Percentiles rank a stretch among this genome's conserved stretches.
Conservation (phyloP, 2,888 invertebrate species). For the Epistrophella euchroma region DNA sequence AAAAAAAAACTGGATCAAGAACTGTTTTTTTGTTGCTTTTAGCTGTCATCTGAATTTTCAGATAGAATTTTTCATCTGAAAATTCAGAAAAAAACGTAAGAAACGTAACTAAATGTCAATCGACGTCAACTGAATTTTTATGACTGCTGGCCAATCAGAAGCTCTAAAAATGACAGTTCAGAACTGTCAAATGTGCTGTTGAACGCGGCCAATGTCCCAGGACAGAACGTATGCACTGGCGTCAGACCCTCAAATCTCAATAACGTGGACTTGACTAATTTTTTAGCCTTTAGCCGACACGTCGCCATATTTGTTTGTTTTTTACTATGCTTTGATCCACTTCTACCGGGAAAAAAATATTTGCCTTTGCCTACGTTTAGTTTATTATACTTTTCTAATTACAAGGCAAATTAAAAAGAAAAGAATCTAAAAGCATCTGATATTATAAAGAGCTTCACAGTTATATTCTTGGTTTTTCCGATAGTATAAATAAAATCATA, state of each 20-base stretch:
- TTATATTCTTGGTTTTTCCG: constrained; percentile 1
- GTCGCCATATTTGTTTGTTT: constrained; percentile 64
- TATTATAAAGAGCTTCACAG: not conserved
- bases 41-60: no score
- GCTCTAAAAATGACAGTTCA: no score
- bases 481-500: not conserved
- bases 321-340: constrained; percentile 34
- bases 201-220: no score
- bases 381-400: constrained; percentile 19
- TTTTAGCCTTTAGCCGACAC: not conserved
- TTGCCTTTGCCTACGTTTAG: constrained; percentile 55
- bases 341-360: constrained; percentile 67
- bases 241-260: not conserved
- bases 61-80: no score
- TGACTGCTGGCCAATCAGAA: no score
- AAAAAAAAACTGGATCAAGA: no score
- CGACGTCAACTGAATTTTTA: no score
- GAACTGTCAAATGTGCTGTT: no score
- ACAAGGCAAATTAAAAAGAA: constrained; percentile 30
- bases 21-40: no score
- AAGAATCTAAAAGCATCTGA: constrained; percentile 58
- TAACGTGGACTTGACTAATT: not conserved
- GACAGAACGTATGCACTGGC: no score
- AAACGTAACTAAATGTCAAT: no score
- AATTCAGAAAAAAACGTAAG: no score